Evolutionary conservation across 1,140 invertebrate genomes (phyloP).

Genomic region (Ruditapes philippinarum): DNA sequence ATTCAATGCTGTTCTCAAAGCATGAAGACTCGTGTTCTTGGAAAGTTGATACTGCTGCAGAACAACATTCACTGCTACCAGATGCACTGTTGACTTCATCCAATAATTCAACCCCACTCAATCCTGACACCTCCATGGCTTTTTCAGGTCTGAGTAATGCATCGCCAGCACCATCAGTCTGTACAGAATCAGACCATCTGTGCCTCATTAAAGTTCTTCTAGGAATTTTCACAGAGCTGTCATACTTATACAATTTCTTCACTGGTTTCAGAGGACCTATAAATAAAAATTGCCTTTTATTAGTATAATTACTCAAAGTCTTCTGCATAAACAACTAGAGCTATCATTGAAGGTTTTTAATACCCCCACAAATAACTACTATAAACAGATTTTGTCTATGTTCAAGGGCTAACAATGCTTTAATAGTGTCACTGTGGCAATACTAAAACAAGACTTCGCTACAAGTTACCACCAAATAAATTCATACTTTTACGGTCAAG

Average conservation of each 20-base stretch:
- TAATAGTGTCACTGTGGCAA: too few relatives aligned
- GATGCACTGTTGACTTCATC: background rate
- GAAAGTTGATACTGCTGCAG: conserved; percentile 4
- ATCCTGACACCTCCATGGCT: background rate
- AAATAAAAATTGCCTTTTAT: background rate
- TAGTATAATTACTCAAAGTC: too few relatives aligned
- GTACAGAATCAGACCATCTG: background rate
- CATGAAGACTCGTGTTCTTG: conserved; percentile 13
- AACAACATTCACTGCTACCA: conserved; percentile 5
- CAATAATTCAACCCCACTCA: conserved; percentile 8
- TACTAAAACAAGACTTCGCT: conserved; percentile 4
- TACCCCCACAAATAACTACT: too few relatives aligned
- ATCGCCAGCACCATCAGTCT: background rate
- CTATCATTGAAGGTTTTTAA: too few relatives aligned
- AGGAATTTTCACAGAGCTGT: background rate
- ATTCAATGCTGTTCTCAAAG: too few relatives aligned
- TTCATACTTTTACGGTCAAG: too few relatives aligned
- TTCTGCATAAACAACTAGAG: too few relatives aligned
- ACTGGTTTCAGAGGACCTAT: conserved; percentile 29
- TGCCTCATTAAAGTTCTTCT: conserved; percentile 36
- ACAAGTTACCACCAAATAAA: too few relatives aligned
- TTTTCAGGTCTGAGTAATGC: background rate
- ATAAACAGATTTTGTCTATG: too few relatives aligned
- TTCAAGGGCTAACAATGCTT: too few relatives aligned
- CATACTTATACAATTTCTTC: conserved; percentile 22